These are phyloP conservation scores for Octodon degus DNA, from an alignment of 2,113 vertebrate species.

Conservation along the genomic window DNA sequence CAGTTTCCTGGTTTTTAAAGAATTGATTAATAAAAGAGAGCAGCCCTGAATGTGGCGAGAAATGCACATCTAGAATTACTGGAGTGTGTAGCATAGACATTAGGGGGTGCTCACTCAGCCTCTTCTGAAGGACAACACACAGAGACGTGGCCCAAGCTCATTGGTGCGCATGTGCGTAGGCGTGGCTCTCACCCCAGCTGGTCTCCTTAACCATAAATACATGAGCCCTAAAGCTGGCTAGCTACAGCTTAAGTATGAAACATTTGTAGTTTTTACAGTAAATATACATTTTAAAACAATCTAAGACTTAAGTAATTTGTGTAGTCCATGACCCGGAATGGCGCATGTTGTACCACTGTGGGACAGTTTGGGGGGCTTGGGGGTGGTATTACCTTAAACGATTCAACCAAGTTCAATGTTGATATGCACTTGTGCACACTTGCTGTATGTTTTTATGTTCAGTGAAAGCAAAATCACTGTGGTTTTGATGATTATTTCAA, in stretches of 20 bases:
- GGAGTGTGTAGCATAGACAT: not conserved
- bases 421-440: not conserved
- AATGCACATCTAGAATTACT: not conserved
- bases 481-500: conserved; percentile 47
- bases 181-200: not conserved
- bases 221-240: not conserved
- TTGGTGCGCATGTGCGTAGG: not conserved
- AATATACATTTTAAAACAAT: conserved; percentile 21
- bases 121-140: fast-evolving
- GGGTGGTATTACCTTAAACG: not conserved
- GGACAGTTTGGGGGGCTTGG: not conserved
- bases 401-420: not conserved
- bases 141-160: not conserved
- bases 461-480: not conserved
- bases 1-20: not conserved
- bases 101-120: not conserved
- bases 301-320: not conserved
- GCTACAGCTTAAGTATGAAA: not conserved
- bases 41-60: not conserved
- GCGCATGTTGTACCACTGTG: not conserved
- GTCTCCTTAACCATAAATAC: not conserved
- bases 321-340: not conserved
- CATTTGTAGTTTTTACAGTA: conserved; percentile 21
- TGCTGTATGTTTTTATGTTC: conserved; percentile 35
- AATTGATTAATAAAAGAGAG: conserved; percentile 27